Base-by-base conservation (phyloP, 37 sponge, comb jelly and placozoan genomes). In the Cliona cf. orientalis region DNA sequence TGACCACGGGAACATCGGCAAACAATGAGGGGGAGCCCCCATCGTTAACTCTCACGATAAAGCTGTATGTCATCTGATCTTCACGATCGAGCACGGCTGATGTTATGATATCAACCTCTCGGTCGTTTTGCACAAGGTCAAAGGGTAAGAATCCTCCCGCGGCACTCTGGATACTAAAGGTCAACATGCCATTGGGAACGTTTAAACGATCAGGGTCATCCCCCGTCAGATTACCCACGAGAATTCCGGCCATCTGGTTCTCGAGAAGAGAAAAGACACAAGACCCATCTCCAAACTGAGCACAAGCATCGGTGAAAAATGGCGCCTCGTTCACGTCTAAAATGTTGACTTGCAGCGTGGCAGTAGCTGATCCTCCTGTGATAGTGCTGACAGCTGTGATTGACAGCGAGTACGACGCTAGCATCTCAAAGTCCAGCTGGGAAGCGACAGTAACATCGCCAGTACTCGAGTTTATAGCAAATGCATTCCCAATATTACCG, bases 241-340 rank as follows among this genome's bases (percentile, higher is more conserved):
- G n/a, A 12, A 75, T 76, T 22, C 69, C 69, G 17, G 25, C 7
- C 5, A 65, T 44, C 0, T 62, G 58, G 21, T 49, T 53, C 42
- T 93, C 93, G 28, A 12, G 3, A 0, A 88, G 74, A 26, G 69
- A 49, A 49, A 82, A 85, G 22, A 12, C 56, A 62, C 92, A 91
- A 0, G 64, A 73, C 17, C 55, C 55, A 5, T 2, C 21, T 6
- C 37, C 11, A 1, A 35, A 33, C 46, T 19, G 2, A 32, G 70
- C 86, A 78, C 90, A 93, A 0, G 55, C 35, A 2, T 69, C 66
- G 21, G 67, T 78, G 73, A 93, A 90, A 36, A 80, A 79, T 17
- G 94, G 91, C 23, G 60, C n/a, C 43, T 90, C 92, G 58, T 94
- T 90, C 12, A 87, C 80, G 58, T 89, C 91, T 5, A 36, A 22